Base-by-base conservation (phyloP, 2,888 invertebrate genomes). In the Dastarcus helophoroides region DNA sequence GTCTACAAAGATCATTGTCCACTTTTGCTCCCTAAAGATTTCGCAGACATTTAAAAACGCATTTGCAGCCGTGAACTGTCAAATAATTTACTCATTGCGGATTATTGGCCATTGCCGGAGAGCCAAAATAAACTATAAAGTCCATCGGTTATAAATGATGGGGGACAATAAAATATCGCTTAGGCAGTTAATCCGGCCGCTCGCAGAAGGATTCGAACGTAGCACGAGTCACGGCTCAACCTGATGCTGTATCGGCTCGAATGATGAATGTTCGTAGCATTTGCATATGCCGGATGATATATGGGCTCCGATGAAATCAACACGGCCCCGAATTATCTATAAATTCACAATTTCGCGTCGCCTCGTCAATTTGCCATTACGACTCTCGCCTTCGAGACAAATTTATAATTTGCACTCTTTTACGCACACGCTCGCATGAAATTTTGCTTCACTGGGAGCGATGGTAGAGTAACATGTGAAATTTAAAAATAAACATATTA, bases 261-360 rank as follows among this genome's bases (percentile, higher is more conserved):
- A 56, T 33, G 33, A 33, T 33, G 25, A 33, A 33, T 33, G 33
- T 58, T 55, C 50, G 46, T 51, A 41, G 50, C 57, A 57, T 58
- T 58, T 57, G 57, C 60, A 58, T 58, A 54, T 58, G 58, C 53
- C 53, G 55, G 52, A 58, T 60, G 60, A 60, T 58, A 51, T 54
- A 60, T 51, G 56, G 48, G 33, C 53, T 55, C 52, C 55, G 50
- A 42, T 40, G 56, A 51, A 56, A 57, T 58, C 58, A 58, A 58
- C 58, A 58, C 49, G 49, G 53, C 14, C 51, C 53, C 53, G 50
- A 50, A 48, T 42, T 49, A 53, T 51, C 55, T 54, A 56, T 54
- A 54, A 54, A 53, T 53, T 51, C 42, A 13, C 9, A 29, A 29
- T 29, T 33, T 31, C 25, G 43, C 42, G 42, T 41, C 38, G 47